A percentile compares a stretch with the other conserved stretches of the same genome.
phyloP scores from a whole-genome alignment of 2,888 invertebrate genomes.

The Kryphioiulus occultus region DNA sequence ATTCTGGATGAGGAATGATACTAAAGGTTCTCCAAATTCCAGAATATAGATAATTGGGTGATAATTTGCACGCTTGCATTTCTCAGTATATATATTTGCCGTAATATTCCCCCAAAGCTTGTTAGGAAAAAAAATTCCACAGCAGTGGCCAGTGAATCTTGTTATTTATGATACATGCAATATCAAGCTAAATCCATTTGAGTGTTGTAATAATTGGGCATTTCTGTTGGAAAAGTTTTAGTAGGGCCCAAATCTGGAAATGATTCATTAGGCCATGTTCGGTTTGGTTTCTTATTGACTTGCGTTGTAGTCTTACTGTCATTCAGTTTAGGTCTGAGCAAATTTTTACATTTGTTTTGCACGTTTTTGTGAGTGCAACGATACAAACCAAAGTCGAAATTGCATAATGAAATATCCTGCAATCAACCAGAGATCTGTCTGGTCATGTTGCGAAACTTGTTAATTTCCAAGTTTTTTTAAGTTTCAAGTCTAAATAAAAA shows the following conservation, averaged over 20 bases:
- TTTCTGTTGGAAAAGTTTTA: conserved; percentile 8
- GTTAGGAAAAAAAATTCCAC: background rate
- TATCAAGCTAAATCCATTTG: conserved; percentile 18
- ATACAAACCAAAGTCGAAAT: background rate
- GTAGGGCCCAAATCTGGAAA: conserved; percentile 11
- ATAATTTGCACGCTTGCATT: conserved; percentile 38
- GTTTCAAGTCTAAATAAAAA: conserved; percentile 17
- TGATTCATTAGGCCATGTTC: background rate
- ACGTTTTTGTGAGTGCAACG: background rate
- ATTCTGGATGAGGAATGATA: background rate
- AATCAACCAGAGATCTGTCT: background rate
- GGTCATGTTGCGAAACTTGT: conserved; percentile 12
- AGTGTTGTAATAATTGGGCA: conserved; percentile 27
- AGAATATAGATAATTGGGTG: conserved; percentile 33
- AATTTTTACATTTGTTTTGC: background rate
- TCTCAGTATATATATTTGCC: conserved; percentile 26
- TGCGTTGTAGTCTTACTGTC: background rate
- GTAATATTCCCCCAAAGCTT: conserved; percentile 5
- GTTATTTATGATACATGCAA: conserved; percentile 29
- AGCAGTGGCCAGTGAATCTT: conserved; percentile 37
- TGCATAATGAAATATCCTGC: conserved; percentile 32
- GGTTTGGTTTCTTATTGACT: background rate
- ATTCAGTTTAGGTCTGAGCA: background rate
- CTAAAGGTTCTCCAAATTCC: background rate
- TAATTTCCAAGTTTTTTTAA: conserved; percentile 36